Evolutionary conservation across 1,140 invertebrate genomes (phyloP).

Genomic region (Aphelinus certus): DNA sequence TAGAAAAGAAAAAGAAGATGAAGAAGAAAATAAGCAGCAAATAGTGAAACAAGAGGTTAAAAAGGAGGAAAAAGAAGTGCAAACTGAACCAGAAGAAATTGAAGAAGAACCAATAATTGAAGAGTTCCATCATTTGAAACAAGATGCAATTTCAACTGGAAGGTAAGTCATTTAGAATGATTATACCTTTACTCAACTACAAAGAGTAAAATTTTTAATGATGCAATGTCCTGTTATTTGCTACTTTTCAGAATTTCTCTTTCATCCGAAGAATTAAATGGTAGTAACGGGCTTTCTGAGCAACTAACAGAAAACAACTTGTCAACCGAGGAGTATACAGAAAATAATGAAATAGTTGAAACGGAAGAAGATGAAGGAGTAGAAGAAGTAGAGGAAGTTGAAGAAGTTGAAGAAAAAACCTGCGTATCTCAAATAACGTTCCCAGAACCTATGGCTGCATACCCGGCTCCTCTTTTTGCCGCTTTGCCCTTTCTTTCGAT

Average conservation of each 20-base stretch:
- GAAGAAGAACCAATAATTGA: constrained; percentile 33
- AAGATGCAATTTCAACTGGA: constrained; percentile 4
- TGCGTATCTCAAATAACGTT: constrained; percentile 48
- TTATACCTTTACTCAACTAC: background rate
- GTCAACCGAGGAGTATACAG: background rate
- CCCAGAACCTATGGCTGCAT: constrained; percentile 51
- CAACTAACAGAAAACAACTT: no score
- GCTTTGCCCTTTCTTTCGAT: constrained; percentile 63
- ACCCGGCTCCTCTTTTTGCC: constrained; percentile 59
- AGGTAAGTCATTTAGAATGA: constrained; percentile 7
- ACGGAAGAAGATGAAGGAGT: constrained; percentile 34
- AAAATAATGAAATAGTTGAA: constrained; percentile 23
- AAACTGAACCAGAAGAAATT: constrained; percentile 19
- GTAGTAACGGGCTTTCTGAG: no score
- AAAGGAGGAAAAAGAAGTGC: constrained; percentile 6
- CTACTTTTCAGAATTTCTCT: background rate
- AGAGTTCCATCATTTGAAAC: background rate
- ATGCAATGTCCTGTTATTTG: background rate
- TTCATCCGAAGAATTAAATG: no score
- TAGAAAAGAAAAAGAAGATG: constrained; percentile 18
- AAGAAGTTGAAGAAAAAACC: constrained; percentile 42
- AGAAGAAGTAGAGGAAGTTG: constrained; percentile 18
- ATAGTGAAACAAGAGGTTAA: background rate
- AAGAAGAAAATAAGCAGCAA: constrained; percentile 25
- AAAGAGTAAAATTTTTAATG: background rate